A percentile compares a stretch with the other conserved stretches of the same genome.
Conservation (phyloP, 37 sponge, comb jelly and placozoan species). For the Crambe crambe region DNA sequence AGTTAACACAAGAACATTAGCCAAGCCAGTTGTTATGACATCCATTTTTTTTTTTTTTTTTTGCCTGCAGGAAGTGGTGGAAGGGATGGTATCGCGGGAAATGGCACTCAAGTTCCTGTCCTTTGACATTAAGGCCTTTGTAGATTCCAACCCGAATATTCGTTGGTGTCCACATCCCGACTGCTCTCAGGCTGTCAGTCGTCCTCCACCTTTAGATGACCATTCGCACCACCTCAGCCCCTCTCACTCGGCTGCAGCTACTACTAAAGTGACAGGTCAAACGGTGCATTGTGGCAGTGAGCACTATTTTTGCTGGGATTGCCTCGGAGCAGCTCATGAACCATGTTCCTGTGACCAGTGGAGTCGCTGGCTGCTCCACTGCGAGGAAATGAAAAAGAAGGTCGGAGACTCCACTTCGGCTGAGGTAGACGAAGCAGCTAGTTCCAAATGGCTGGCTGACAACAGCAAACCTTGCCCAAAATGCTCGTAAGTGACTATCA, state of each 20-base stretch:
- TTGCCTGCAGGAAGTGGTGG: constrained; percentile 72
- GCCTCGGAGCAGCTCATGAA: constrained; percentile 75
- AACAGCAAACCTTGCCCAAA: constrained; percentile 90
- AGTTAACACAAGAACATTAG: neutral
- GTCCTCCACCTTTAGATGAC: constrained; percentile 11
- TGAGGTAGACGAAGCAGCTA: constrained; percentile 45
- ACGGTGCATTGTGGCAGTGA: constrained; percentile 80
- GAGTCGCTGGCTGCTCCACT: constrained; percentile 68
- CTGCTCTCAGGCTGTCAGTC: constrained; percentile 70
- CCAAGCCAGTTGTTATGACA: neutral
- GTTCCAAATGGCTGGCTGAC: constrained; percentile 67
- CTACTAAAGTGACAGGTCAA: neutral
- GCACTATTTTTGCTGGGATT: constrained; percentile 94
- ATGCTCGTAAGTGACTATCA: constrained; percentile 71
- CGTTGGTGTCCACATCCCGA: constrained; percentile 89
- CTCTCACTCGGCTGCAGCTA: neutral
- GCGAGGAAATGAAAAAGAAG: constrained; percentile 52
- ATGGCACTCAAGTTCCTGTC: constrained; percentile 69
- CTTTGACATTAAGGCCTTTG: constrained; percentile 84
- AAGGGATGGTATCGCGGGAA: constrained; percentile 74
- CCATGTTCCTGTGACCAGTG: constrained; percentile 80
- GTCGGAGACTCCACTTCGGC: constrained; percentile 29
- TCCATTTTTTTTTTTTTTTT: neutral
- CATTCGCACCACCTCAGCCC: neutral
- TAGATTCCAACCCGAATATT: constrained; percentile 84